A percentile compares a stretch with the other conserved stretches of the same genome.
Evolutionary conservation across 2,113 vertebrate genomes (phyloP).

Genomic region (Nicator chloris): DNA sequence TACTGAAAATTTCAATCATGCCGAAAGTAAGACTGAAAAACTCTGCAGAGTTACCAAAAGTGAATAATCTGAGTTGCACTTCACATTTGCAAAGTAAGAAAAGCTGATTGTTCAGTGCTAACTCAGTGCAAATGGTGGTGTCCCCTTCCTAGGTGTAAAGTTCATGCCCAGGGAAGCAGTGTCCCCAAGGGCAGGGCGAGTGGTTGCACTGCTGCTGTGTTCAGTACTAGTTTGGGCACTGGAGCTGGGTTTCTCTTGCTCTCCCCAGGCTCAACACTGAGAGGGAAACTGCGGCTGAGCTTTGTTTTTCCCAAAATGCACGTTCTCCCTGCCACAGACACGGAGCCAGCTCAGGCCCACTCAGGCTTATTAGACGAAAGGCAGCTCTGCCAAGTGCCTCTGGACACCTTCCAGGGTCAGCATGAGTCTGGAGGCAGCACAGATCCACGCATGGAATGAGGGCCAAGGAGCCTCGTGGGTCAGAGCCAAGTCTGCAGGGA

Average conservation of each 20-base stretch:
- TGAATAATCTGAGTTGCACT: neutral
- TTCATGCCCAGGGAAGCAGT: rapidly evolving
- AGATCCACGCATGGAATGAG: rapidly evolving
- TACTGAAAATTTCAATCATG: neutral
- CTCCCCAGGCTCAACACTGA: neutral
- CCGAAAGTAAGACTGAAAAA: neutral
- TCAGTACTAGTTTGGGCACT: neutral
- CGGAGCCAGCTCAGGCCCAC: neutral
- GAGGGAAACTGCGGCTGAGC: neutral
- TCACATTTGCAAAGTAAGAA: neutral
- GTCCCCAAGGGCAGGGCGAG: rapidly evolving
- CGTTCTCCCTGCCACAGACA: neutral
- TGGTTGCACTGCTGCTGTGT: neutral
- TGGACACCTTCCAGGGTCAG: constrained; percentile 33
- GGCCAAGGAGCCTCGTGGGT: neutral
- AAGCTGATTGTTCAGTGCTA: neutral
- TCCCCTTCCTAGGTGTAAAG: neutral
- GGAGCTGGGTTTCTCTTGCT: neutral
- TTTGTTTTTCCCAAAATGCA: neutral
- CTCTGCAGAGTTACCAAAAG: neutral
- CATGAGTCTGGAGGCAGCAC: constrained; percentile 6
- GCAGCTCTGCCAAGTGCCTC: neutral
- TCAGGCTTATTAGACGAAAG: rapidly evolving
- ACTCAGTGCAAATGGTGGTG: neutral
- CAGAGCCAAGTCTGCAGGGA: neutral